These are phyloP conservation scores for Esox lucius DNA, from an alignment of 2,797 vertebrate species.

Conservation along the genomic window DNA sequence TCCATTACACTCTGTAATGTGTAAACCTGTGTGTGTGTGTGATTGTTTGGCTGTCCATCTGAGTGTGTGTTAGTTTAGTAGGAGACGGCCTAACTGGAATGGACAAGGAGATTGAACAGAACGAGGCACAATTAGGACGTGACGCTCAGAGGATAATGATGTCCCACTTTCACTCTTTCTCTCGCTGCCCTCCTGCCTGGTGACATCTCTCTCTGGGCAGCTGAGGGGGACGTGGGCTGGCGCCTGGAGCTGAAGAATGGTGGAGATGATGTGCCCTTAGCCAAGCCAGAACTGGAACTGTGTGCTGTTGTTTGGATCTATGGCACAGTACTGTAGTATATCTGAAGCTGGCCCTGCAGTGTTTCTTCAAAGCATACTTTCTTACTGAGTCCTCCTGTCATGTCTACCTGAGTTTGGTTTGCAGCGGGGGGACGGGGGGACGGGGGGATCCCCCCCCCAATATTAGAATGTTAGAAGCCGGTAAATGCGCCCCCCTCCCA, in stretches of 20 bases:
- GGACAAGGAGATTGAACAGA: constrained; percentile 77
- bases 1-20: not conserved
- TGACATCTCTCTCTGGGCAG: constrained; percentile 37
- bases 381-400: not conserved
- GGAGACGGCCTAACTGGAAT: constrained; percentile 63
- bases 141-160: constrained; percentile 74
- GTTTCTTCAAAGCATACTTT: not conserved
- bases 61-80: constrained; percentile 37
- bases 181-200: constrained; percentile 32
- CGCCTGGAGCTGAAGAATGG: constrained; percentile 1
- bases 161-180: constrained; percentile 42
- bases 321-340: not conserved
- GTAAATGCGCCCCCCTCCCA: too few relatives aligned
- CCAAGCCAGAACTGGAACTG: not conserved
- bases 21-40: not conserved
- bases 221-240: constrained; percentile 34
- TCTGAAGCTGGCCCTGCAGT: not conserved
- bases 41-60: constrained; percentile 17
- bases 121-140: constrained; percentile 76
- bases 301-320: not conserved
- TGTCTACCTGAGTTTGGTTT: not conserved
- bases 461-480: too few relatives aligned
- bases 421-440: too few relatives aligned
- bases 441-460: too few relatives aligned
- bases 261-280: not conserved